Evolutionary conservation across 2,888 invertebrate species (phyloP).

Genomic region (Tetropium fuscum): DNA sequence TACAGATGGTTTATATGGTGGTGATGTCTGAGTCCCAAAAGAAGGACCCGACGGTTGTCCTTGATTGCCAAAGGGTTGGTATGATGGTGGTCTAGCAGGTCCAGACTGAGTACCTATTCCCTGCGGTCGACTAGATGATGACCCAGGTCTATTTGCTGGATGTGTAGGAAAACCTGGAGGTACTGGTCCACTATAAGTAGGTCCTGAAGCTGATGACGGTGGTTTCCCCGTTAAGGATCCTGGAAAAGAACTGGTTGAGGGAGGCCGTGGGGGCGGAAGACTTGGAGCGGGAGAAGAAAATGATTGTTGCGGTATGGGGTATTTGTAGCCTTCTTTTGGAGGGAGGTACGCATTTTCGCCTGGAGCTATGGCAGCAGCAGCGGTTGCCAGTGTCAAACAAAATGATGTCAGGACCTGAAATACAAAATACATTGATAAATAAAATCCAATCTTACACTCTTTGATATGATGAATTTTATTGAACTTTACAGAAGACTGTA

Average conservation of each 20-base stretch:
- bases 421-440: background rate
- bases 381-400: slow-evolving; percentile 65
- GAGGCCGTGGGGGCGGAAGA: slow-evolving; percentile 40
- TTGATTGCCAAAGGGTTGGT: too few species aligned
- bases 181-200: slow-evolving; percentile 25
- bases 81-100: slow-evolving; percentile 6
- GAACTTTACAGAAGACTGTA: too few species aligned
- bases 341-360: slow-evolving; percentile 84
- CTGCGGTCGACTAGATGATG: too few species aligned
- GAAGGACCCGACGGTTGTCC: slow-evolving; percentile 22
- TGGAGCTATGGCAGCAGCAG: slow-evolving; percentile 70
- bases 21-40: slow-evolving; percentile 21
- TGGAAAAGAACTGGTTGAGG: slow-evolving; percentile 41
- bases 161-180: slow-evolving; percentile 20
- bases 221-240: too few species aligned
- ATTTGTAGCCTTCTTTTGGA: slow-evolving; percentile 79
- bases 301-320: slow-evolving; percentile 75
- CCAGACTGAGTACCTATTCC: too few species aligned
- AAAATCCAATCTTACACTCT: too few species aligned
- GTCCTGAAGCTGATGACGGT: background rate
- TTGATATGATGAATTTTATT: too few species aligned
- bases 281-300: slow-evolving; percentile 65
- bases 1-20: slow-evolving; percentile 37
- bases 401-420: slow-evolving; percentile 69
- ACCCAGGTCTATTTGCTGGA: slow-evolving; percentile 34